These are phyloP conservation scores for Argyresthia albistria DNA, from an alignment of 2,888 invertebrate genomes.

Conservation along the genomic window DNA sequence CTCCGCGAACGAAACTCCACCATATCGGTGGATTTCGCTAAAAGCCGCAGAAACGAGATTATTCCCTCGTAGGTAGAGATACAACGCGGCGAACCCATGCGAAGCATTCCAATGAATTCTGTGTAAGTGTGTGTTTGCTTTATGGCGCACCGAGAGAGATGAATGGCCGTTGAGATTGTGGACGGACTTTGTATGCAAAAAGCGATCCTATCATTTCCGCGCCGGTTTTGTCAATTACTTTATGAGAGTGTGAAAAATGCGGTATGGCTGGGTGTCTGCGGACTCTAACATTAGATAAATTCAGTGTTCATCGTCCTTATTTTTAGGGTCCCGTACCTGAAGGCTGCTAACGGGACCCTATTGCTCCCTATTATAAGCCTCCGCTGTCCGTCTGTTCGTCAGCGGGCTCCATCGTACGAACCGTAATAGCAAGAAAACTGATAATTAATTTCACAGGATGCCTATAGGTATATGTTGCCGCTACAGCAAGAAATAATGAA, in stretches of 20 bases:
- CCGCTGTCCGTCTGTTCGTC: no score
- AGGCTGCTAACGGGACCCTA: no score
- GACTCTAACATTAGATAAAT: no score
- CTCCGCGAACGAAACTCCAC: slow-evolving; percentile 29
- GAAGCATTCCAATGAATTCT: slow-evolving; percentile 4
- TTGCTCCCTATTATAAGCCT: no score
- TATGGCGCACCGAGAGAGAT: slow-evolving; percentile 1
- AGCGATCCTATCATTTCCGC: background rate
- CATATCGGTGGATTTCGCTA: slow-evolving; percentile 19
- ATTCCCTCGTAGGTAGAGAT: slow-evolving; percentile 43
- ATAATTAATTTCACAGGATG: no score
- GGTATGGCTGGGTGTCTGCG: no score
- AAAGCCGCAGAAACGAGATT: slow-evolving; percentile 55
- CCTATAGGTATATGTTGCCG: no score
- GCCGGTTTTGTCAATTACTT: background rate
- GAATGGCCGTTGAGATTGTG: slow-evolving; percentile 1
- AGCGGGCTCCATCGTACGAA: no score
- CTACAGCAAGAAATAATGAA: no score
- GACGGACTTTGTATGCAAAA: slow-evolving; percentile 3
- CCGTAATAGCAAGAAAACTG: no score
- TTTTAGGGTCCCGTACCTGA: no score
- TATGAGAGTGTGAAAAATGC: background rate
- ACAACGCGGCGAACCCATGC: slow-evolving; percentile 20
- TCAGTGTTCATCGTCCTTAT: no score
- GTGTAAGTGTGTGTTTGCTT: background rate